These are phyloP conservation scores for Nymphicus hollandicus DNA, from an alignment of 2,113 vertebrate species.

Conservation along the genomic window DNA sequence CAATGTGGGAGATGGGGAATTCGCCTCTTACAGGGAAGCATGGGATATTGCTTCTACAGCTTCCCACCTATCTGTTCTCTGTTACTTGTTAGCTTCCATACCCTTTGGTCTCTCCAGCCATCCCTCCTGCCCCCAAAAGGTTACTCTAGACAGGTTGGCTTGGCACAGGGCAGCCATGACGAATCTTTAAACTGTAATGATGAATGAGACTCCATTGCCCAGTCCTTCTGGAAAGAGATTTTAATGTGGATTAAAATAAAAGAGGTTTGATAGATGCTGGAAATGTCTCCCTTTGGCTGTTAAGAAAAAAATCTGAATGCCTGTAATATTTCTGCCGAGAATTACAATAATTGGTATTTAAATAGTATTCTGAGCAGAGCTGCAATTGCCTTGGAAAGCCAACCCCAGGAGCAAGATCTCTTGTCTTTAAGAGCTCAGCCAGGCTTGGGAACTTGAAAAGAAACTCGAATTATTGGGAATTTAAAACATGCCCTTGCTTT, in stretches of 20 bases:
- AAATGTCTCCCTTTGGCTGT: slow-evolving; percentile 41
- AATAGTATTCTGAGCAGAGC: slow-evolving; percentile 59
- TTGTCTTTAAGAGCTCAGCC: slow-evolving; percentile 55
- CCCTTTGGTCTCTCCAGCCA: neutral
- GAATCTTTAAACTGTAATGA: slow-evolving; percentile 4
- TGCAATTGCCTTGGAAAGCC: slow-evolving; percentile 49
- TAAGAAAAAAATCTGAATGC: slow-evolving; percentile 47
- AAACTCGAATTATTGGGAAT: slow-evolving; percentile 47
- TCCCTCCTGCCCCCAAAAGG: neutral
- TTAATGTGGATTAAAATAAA: slow-evolving; percentile 57
- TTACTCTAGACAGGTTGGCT: neutral
- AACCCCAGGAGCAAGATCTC: slow-evolving; percentile 59
- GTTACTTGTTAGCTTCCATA: neutral
- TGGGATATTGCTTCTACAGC: neutral
- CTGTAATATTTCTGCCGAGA: slow-evolving; percentile 69
- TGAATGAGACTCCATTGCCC: slow-evolving; percentile 19
- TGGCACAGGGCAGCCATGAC: neutral
- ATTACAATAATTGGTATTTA: slow-evolving; percentile 72
- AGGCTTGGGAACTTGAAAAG: slow-evolving; percentile 54
- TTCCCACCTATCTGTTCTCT: neutral
- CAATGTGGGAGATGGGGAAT: neutral
- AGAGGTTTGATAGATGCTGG: slow-evolving; percentile 51
- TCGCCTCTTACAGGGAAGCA: neutral
- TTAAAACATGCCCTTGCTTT: slow-evolving; percentile 48
- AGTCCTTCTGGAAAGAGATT: slow-evolving; percentile 19